phyloP scores from a whole-genome alignment of 2,113 vertebrate species.

The Rhea pennata region DNA sequence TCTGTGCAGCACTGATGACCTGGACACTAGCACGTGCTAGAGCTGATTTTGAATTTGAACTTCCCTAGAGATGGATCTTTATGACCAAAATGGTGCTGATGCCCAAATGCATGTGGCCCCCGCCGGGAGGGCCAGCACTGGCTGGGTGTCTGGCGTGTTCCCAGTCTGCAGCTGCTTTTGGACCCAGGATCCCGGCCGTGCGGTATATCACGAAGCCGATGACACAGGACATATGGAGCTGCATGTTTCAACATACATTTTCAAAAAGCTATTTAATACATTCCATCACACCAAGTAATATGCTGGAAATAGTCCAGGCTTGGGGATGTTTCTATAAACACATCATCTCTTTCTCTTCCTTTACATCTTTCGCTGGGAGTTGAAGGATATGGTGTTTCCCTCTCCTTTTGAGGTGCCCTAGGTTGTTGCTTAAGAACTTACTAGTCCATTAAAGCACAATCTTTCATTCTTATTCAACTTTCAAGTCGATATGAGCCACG shows the following conservation, averaged over 20 bases:
- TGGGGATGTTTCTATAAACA: conserved; percentile 35
- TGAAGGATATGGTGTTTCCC: conserved; percentile 34
- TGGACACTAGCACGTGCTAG: no score
- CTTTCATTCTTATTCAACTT: background rate
- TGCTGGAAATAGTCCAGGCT: conserved; percentile 39
- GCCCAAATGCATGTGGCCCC: accelerated
- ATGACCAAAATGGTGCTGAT: background rate
- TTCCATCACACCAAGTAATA: conserved; percentile 25
- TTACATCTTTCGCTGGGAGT: background rate
- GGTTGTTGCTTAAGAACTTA: background rate
- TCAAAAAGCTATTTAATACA: background rate
- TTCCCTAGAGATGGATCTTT: background rate
- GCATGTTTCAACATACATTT: conserved; percentile 6
- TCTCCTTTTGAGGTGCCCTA: background rate
- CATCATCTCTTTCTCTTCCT: background rate
- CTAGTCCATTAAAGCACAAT: background rate
- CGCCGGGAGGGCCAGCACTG: background rate
- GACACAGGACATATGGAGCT: conserved; percentile 36
- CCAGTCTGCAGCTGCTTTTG: background rate
- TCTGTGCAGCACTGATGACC: accelerated
- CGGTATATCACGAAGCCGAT: background rate
- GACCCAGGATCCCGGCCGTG: accelerated
- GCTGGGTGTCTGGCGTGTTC: accelerated
- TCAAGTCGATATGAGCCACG: background rate
- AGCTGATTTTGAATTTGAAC: background rate